These are phyloP conservation scores for Psittacula echo DNA, from an alignment of 2,797 vertebrate genomes.

Conservation along the genomic window DNA sequence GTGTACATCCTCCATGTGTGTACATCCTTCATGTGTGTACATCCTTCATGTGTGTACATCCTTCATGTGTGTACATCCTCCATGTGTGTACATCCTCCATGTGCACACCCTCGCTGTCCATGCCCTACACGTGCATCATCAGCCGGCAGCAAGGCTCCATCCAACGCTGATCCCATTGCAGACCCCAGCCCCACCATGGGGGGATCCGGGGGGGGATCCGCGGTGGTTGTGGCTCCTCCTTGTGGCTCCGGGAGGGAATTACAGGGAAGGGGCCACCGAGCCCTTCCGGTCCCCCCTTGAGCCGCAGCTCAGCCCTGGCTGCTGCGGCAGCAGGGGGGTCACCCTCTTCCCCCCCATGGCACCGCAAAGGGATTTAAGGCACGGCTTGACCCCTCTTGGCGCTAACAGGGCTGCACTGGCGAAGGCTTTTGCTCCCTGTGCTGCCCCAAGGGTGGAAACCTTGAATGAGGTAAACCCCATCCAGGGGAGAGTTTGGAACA, in stretches of 20 bases:
- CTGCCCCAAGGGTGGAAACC: neutral
- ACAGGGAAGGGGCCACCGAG: neutral
- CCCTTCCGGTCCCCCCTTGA: neutral
- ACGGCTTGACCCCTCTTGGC: neutral
- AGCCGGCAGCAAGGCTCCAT: neutral
- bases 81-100: too few species aligned
- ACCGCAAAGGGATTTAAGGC: neutral
- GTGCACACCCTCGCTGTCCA: neutral
- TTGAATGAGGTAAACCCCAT: neutral
- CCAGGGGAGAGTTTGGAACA: neutral
- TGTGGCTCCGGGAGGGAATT: fast-evolving
- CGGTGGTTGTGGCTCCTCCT: neutral
- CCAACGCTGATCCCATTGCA: neutral
- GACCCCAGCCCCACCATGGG: neutral
- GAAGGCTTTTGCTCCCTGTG: neutral
- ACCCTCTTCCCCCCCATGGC: neutral
- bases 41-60: too few species aligned
- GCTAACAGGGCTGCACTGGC: neutral
- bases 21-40: too few species aligned
- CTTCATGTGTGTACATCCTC: too few species aligned
- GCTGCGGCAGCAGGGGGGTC: neutral
- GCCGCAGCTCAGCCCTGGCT: neutral
- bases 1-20: too few species aligned
- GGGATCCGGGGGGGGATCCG: neutral
- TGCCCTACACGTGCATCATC: neutral